phyloP scores from a whole-genome alignment of 2,888 invertebrate genomes.

The Hermodice carunculata region DNA sequence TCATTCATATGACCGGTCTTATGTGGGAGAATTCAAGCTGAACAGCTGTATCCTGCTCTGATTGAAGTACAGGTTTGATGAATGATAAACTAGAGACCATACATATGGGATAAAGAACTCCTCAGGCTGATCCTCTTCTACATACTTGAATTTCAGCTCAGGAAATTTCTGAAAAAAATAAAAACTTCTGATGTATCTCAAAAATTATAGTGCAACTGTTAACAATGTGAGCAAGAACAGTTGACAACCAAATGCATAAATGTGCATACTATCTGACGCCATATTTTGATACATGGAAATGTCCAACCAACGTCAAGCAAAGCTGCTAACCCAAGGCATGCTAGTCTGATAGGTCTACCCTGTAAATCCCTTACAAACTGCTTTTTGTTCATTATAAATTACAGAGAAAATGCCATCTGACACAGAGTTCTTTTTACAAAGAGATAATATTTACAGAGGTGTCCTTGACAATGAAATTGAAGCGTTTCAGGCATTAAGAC shows the following conservation, averaged over 20 bases:
- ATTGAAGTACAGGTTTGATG: conserved; percentile 73
- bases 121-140: conserved; percentile 98
- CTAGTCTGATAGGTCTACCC: too few relatives aligned
- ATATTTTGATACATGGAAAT: neutral
- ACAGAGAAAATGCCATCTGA: too few relatives aligned
- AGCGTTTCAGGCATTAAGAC: too few relatives aligned
- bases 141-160: conserved; percentile 98
- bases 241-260: neutral
- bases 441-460: too few relatives aligned
- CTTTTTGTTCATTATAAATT: too few relatives aligned
- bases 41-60: conserved; percentile 64
- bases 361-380: too few relatives aligned
- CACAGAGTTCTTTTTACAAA: too few relatives aligned
- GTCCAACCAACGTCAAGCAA: neutral
- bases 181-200: neutral
- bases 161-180: conserved; percentile 88
- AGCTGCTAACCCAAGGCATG: too few relatives aligned
- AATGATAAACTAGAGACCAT: conserved; percentile 87
- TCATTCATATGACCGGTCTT: too few relatives aligned
- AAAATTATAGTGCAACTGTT: neutral
- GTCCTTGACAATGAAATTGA: too few relatives aligned
- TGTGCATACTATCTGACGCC: too few relatives aligned
- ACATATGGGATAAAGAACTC: conserved; percentile 99
- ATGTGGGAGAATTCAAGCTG: too few relatives aligned
- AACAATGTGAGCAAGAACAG: neutral